Conservation (phyloP, 2,888 invertebrate genomes). For the Strigamia maritima region DNA sequence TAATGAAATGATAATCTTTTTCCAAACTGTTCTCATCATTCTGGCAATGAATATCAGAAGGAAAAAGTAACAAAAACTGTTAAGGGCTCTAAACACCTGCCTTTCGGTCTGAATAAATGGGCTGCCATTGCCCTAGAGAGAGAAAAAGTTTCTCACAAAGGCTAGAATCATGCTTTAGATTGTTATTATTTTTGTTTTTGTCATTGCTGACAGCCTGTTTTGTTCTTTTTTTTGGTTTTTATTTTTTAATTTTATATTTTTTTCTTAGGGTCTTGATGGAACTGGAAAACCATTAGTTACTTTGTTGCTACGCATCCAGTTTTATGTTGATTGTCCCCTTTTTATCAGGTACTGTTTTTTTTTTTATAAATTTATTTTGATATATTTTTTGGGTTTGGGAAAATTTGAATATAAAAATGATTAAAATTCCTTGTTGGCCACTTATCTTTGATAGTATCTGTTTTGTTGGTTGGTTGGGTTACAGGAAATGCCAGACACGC, state of each 20-base stretch:
- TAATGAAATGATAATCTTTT: conserved; percentile 34
- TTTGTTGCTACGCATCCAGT: conserved; percentile 86
- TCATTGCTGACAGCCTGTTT: conserved; percentile 25
- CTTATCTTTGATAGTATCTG: conserved; percentile 19
- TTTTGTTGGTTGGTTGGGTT: conserved; percentile 43
- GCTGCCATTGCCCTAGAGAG: conserved; percentile 29
- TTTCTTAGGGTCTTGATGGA: conserved; percentile 74
- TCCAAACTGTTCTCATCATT: conserved; percentile 6
- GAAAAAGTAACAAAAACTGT: conserved; percentile 20
- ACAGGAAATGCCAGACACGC: conserved; percentile 34
- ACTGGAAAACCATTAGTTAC: conserved; percentile 84
- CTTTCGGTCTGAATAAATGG: conserved; percentile 18
- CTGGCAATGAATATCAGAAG: background rate
- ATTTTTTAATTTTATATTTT: conserved; percentile 48
- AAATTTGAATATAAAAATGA: conserved; percentile 29
- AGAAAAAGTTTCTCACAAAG: conserved; percentile 24
- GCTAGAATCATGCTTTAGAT: background rate
- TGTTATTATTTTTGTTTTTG: conserved; percentile 28
- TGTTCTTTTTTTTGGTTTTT: conserved; percentile 35
- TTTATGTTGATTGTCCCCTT: conserved; percentile 87
- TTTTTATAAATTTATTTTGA: background rate
- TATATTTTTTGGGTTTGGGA: background rate
- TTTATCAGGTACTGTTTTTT: conserved; percentile 64
- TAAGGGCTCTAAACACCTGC: conserved; percentile 21
- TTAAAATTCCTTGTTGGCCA: background rate